phyloP scores from a whole-genome alignment of 2,888 invertebrate genomes.

The Sipha maydis region DNA sequence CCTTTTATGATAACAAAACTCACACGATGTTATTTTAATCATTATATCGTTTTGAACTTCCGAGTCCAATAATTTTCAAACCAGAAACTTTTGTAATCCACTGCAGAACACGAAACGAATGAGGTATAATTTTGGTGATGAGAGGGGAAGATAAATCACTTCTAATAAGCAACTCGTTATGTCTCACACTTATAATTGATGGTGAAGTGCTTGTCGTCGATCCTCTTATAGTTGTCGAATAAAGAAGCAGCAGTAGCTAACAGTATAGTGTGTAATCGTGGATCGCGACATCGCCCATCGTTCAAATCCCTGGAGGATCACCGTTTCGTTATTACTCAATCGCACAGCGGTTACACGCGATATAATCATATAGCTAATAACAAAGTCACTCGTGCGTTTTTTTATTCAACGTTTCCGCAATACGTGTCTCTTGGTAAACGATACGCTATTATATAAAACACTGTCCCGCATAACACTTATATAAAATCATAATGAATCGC shows the following conservation, averaged over 20 bases:
- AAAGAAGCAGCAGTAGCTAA: no score
- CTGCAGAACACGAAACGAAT: no score
- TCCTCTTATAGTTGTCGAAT: no score
- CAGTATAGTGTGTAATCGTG: neutral
- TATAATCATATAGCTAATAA: no score
- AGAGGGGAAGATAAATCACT: no score
- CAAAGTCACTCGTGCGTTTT: no score
- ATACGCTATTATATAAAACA: neutral
- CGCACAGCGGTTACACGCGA: no score
- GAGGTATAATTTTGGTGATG: no score
- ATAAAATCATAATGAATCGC: neutral
- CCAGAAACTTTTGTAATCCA: conserved; percentile 7
- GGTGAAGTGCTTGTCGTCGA: no score
- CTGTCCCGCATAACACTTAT: neutral
- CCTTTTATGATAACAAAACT: neutral
- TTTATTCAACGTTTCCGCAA: neutral
- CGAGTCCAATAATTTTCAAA: neutral
- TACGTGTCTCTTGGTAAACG: neutral
- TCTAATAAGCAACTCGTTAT: neutral
- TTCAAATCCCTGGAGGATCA: neutral
- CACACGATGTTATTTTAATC: neutral
- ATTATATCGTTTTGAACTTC: neutral
- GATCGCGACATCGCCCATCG: neutral
- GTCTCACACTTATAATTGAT: no score
- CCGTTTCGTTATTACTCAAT: neutral